These are phyloP conservation scores for Crenichthys baileyi DNA, from an alignment of 2,797 vertebrate genomes.

Conservation along the genomic window DNA sequence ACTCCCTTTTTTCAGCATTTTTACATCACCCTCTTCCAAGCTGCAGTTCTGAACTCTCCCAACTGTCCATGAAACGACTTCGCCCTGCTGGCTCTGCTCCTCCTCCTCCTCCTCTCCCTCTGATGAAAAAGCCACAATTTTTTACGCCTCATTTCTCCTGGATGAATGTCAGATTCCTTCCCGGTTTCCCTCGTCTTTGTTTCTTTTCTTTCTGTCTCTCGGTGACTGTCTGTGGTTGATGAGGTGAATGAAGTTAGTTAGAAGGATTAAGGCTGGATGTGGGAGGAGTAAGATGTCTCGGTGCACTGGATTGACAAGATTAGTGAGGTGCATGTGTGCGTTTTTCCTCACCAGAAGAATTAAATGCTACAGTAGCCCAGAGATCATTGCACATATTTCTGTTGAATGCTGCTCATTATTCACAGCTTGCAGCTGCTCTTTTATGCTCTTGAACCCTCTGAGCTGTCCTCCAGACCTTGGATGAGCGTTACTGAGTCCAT, in stretches of 20 bases:
- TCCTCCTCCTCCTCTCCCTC: conserved; percentile 42
- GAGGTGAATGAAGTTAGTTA: conserved; percentile 56
- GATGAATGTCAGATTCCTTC: conserved; percentile 68
- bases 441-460: conserved; percentile 28
- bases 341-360: conserved; percentile 32
- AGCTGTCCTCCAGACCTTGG: conserved; percentile 51
- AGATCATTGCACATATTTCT: conserved; percentile 53
- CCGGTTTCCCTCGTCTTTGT: conserved; percentile 33
- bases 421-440: conserved; percentile 58
- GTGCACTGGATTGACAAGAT: conserved; percentile 51
- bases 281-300: conserved; percentile 19
- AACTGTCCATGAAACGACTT: conserved; percentile 38
- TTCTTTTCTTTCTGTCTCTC: neutral
- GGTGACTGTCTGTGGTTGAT: conserved; percentile 50
- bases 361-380: conserved; percentile 48
- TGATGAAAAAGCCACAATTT: conserved; percentile 61
- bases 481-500: conserved; percentile 14
- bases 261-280: conserved; percentile 20
- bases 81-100: conserved; percentile 31
- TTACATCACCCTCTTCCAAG: conserved; percentile 37
- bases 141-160: conserved; percentile 77
- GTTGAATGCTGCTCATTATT: conserved; percentile 53
- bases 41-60: conserved; percentile 33
- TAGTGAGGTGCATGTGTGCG: conserved; percentile 48
- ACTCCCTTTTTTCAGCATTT: conserved; percentile 18